Evolutionary conservation across 1,140 invertebrate species (phyloP).

Genomic region (Procambarus virginalis): DNA sequence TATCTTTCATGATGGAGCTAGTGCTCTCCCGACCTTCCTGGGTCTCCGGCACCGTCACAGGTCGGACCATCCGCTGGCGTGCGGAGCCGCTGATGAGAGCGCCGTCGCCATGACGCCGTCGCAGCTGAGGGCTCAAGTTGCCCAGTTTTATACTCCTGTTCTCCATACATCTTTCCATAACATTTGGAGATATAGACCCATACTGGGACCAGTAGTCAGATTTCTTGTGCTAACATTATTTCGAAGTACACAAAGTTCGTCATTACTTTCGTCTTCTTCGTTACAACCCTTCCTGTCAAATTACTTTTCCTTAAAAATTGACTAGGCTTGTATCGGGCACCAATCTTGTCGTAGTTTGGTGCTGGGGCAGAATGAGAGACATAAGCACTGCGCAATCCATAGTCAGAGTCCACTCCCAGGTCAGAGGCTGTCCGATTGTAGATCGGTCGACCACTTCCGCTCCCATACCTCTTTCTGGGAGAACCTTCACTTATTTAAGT

Average conservation of each 20-base stretch:
- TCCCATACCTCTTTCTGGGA: constrained; percentile 34
- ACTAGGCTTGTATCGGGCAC: constrained; percentile 67
- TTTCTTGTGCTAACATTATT: constrained; percentile 48
- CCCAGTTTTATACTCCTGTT: constrained; percentile 12
- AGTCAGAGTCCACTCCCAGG: constrained; percentile 31
- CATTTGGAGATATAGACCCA: constrained; percentile 45
- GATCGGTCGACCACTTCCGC: constrained; percentile 11
- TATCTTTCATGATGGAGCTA: constrained; percentile 57
- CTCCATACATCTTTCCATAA: constrained; percentile 58
- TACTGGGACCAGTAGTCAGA: constrained; percentile 69
- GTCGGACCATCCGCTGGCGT: constrained; percentile 23
- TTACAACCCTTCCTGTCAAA: constrained; percentile 36
- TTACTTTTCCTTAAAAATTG: constrained; percentile 64
- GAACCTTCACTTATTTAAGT: constrained; percentile 35
- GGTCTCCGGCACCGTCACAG: constrained; percentile 58
- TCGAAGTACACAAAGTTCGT: constrained; percentile 23
- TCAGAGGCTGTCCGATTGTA: constrained; percentile 63
- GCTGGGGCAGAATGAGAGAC: constrained; percentile 30
- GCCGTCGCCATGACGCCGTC: constrained; percentile 47
- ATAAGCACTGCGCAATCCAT: constrained; percentile 55
- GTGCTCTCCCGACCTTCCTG: constrained; percentile 50
- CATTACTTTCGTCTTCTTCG: constrained; percentile 65
- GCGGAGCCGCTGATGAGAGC: constrained; percentile 30
- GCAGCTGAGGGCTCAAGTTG: constrained; percentile 47
- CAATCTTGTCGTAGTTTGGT: constrained; percentile 67